Conservation (phyloP, 2,113 vertebrate genomes). For the Beaufortia kweichowensis region DNA sequence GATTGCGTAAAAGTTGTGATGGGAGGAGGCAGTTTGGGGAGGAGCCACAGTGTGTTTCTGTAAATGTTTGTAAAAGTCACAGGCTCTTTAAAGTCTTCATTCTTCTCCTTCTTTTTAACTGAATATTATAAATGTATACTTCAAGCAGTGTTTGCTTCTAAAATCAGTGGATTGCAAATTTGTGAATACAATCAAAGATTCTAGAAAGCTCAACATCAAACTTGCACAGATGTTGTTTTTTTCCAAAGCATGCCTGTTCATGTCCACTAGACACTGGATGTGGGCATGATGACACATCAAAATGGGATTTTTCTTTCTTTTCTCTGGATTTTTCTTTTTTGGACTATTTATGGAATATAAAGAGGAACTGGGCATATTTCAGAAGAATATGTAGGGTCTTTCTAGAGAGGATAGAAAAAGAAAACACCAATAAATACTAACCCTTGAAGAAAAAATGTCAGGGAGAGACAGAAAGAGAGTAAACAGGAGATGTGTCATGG, state of each 20-base stretch:
- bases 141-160: too few species aligned
- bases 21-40: conserved; percentile 13
- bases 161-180: not conserved
- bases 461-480: not conserved
- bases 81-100: not conserved
- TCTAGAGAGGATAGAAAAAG: too few species aligned
- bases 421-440: too few species aligned
- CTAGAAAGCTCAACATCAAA: not conserved
- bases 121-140: not conserved
- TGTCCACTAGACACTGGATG: conserved; percentile 3
- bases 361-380: not conserved
- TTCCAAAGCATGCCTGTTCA: conserved; percentile 3
- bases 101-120: not conserved
- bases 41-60: conserved; percentile 4
- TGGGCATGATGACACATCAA: not conserved
- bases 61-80: too few species aligned
- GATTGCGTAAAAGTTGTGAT: not conserved
- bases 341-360: not conserved
- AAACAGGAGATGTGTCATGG: too few species aligned
- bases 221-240: not conserved
- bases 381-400: too few species aligned
- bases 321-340: not conserved
- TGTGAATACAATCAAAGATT: not conserved
- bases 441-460: not conserved
- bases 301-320: not conserved